Evolutionary conservation across 2,797 vertebrate genomes (phyloP), one percentile per base, ranked within the genome.

Genomic region (Eulemur mongoz): DNA sequence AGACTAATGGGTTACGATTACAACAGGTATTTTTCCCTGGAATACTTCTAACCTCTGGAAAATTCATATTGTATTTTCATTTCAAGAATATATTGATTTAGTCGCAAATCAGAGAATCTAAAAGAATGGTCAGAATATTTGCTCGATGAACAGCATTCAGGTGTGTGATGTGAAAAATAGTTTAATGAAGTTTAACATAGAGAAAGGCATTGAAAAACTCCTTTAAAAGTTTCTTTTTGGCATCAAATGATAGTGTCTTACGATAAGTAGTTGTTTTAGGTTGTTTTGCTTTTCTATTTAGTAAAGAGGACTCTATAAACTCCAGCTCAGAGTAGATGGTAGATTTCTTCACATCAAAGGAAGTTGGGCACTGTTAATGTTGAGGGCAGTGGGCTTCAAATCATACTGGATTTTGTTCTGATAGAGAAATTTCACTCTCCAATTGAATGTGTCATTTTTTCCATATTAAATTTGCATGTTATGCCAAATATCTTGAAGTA

Each of bases 381-480:
- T 11, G 67, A 95, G 89, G 11, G 59, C 27, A 5, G 48, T 9
- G 14, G 50, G 83, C 70, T 96, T 96, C 89, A 85, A 57, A 80
- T 57, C 27, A 95, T 96, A 97, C 79, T 95, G 93, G 67, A 92
- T 97, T 98, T 92, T 96, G 20, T 95, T 92, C 94, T 79, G 76
- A 65, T 96, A 98, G 98, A 97, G 57, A 89, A 96, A 98, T 97
- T 98, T 97, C 81, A 81, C 92, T 85, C 96, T 97, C 83, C 92
- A 95, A 94, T 96, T 95, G 96, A 98, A 98, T 84, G 75, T 95
- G 93, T 61, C 97, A 92, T 97, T 97, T 97, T 70, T 97, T 95
- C 93, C 88, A 89, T 97, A 97, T 97, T 97, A 95, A 93, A 96
- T 98, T 97, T 97, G 20, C 2, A 2, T 84, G 40, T 50, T 48